These are phyloP conservation scores for Spinus olivaceus DNA, from an alignment of 2,797 vertebrate genomes.

Conservation along the genomic window DNA sequence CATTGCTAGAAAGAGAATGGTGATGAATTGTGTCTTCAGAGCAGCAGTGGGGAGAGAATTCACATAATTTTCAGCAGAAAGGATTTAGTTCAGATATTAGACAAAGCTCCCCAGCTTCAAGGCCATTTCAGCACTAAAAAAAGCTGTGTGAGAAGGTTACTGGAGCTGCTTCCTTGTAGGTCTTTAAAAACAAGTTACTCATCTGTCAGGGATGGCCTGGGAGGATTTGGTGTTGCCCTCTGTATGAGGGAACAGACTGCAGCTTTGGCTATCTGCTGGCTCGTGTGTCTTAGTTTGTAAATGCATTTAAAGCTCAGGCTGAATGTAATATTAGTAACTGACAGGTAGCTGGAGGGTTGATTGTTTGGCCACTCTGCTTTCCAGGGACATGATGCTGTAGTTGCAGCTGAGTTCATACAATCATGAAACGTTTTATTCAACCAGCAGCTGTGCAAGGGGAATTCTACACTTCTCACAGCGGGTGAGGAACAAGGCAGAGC, in stretches of 20 bases:
- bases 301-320: not conserved
- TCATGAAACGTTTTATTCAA: not conserved
- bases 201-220: not conserved
- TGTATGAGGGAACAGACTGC: not conserved
- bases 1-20: conserved; percentile 50
- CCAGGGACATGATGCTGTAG: not conserved
- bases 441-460: not conserved
- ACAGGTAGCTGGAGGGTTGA: not conserved
- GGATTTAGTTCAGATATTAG: not conserved
- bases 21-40: conserved; percentile 45
- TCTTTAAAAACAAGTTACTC: conserved; percentile 16
- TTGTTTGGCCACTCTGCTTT: not conserved
- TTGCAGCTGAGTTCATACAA: not conserved
- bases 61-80: not conserved
- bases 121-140: not conserved
- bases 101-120: conserved; percentile 17
- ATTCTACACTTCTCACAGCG: not conserved
- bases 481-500: not conserved
- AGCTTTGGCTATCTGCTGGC: not conserved
- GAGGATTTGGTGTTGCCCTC: not conserved
- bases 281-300: not conserved
- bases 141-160: not conserved
- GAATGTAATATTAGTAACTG: not conserved
- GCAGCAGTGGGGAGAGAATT: not conserved
- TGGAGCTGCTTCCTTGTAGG: conserved; percentile 25